phyloP scores from a whole-genome alignment of 2,888 invertebrate species.

The Acholoe squamosa region DNA sequence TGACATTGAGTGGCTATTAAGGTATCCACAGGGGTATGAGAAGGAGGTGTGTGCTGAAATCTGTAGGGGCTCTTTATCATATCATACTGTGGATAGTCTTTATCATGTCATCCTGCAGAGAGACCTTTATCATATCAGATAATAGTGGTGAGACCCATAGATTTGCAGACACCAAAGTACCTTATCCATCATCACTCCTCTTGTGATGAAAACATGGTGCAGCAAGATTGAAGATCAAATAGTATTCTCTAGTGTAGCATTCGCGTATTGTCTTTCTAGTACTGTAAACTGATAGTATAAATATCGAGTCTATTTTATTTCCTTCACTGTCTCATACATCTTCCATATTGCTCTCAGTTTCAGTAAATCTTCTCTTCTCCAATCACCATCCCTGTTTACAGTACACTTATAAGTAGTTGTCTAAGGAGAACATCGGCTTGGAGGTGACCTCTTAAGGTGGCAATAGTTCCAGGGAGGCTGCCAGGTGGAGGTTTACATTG shows the following conservation, averaged over 20 bases:
- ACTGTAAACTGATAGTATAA: too few relatives aligned
- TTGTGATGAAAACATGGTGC: too few relatives aligned
- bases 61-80: slow-evolving; percentile 20
- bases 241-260: too few relatives aligned
- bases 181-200: not conserved
- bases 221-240: too few relatives aligned
- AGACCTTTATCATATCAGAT: not conserved
- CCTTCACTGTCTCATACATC: too few relatives aligned
- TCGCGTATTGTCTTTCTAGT: too few relatives aligned
- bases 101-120: not conserved
- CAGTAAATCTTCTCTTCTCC: too few relatives aligned
- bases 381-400: too few relatives aligned
- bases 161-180: not conserved
- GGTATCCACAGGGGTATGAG: not conserved
- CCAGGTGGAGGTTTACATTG: slow-evolving; percentile 3
- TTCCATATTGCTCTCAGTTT: too few relatives aligned
- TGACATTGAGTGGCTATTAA: not conserved
- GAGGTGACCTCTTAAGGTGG: not conserved
- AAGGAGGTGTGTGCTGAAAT: not conserved
- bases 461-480: not conserved
- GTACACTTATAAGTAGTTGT: too few relatives aligned
- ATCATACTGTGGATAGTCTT: not conserved
- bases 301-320: too few relatives aligned
- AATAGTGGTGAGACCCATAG: not conserved
- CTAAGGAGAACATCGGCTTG: too few relatives aligned